Evolutionary conservation across 2,113 vertebrate genomes (phyloP).

Genomic region (Notiomystis cincta): DNA sequence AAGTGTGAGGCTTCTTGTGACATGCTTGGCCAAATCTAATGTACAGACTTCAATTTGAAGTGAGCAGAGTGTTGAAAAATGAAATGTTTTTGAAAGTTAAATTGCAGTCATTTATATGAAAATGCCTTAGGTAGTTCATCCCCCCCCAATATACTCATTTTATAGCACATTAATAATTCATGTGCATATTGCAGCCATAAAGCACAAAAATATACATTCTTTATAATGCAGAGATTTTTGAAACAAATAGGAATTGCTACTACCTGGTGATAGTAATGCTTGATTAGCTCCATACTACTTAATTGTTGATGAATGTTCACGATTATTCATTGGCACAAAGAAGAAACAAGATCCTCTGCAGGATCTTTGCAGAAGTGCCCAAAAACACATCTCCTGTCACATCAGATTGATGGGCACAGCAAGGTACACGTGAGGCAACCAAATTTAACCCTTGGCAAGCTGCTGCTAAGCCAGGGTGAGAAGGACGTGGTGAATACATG

Average conservation of each 20-base stretch:
- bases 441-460: not conserved
- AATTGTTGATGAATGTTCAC: slow-evolving; percentile 3
- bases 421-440: not conserved
- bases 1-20: not conserved
- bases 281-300: slow-evolving; percentile 11
- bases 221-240: slow-evolving; percentile 10
- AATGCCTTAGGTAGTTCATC: slow-evolving; percentile 3
- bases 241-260: slow-evolving; percentile 28
- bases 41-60: slow-evolving; percentile 16
- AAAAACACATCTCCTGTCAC: not conserved
- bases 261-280: not conserved
- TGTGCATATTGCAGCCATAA: slow-evolving; percentile 14
- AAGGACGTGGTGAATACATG: not conserved
- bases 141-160: not conserved
- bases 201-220: not conserved
- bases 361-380: not conserved
- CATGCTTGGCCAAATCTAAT: not conserved
- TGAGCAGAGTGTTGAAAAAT: slow-evolving; percentile 2
- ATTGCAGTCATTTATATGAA: slow-evolving; percentile 54
- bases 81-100: slow-evolving; percentile 39
- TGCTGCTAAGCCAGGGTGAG: not conserved
- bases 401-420: not conserved
- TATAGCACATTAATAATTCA: slow-evolving; percentile 55
- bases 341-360: not conserved
- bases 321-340: not conserved